phyloP scores from a whole-genome alignment of 53 echinoderm and acorn worm species.

The Temnopleurus reevesii region DNA sequence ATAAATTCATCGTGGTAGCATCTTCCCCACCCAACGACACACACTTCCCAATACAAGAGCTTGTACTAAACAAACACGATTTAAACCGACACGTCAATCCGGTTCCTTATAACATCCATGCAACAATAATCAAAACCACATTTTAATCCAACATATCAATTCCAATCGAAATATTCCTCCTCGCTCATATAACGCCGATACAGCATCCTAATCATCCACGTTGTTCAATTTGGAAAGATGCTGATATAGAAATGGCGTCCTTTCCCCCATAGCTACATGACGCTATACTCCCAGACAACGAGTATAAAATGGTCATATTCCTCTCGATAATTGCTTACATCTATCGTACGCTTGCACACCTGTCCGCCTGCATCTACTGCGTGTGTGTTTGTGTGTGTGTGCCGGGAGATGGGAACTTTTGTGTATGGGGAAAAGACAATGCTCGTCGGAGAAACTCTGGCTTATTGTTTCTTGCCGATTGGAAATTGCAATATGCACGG shows the following conservation, averaged over 20 bases:
- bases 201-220: not conserved
- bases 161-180: not conserved
- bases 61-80: not conserved
- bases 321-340: slow-evolving; percentile 1
- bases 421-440: not conserved
- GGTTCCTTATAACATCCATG: not conserved
- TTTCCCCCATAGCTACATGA: slow-evolving; percentile 26
- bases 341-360: not conserved
- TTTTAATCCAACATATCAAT: not conserved
- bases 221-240: not conserved
- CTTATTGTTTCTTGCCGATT: not conserved
- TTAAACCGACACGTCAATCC: not conserved
- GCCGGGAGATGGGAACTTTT: not conserved
- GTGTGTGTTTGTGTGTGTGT: not conserved
- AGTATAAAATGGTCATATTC: not conserved
- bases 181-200: not conserved
- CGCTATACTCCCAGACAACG: slow-evolving; percentile 37
- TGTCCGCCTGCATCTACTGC: not conserved
- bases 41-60: not conserved
- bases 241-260: slow-evolving; percentile 18
- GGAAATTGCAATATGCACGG: not conserved
- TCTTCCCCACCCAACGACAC: not conserved
- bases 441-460: not conserved
- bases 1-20: not conserved
- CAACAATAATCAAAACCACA: not conserved